Conservation (phyloP, 1,140 invertebrate species). For the Drosophila sturtevanti region DNA sequence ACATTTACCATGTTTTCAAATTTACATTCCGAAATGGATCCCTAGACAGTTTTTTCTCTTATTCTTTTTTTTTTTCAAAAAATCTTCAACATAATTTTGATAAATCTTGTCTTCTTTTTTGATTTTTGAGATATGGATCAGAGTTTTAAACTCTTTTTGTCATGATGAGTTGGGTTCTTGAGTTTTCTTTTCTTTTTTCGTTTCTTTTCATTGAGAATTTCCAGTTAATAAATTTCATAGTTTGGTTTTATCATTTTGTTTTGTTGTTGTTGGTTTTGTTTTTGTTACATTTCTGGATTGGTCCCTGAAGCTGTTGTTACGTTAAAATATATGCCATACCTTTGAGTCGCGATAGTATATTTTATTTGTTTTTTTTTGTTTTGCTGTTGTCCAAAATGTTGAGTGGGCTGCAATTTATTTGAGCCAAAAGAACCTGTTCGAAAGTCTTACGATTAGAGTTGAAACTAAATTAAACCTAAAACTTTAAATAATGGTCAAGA, state of each 20-base stretch:
- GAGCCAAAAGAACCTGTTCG: constrained; percentile 19
- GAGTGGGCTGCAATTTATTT: constrained; percentile 31
- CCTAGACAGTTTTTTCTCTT: constrained; percentile 19
- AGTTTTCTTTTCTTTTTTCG: constrained; percentile 20
- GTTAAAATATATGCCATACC: constrained; percentile 68
- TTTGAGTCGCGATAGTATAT: constrained; percentile 58
- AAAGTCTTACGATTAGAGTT: constrained; percentile 2
- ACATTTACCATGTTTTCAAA: not conserved
- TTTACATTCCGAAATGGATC: constrained; percentile 31
- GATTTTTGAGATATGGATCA: constrained; percentile 16
- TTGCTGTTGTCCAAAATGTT: constrained; percentile 38
- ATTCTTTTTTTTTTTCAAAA: not conserved
- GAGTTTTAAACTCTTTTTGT: not conserved
- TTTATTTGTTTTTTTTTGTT: constrained; percentile 28
- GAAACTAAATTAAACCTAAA: not conserved
- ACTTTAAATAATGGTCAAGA: constrained; percentile 23
- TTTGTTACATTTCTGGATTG: constrained; percentile 47
- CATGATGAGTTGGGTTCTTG: constrained; percentile 11
- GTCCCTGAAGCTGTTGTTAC: constrained; percentile 79
- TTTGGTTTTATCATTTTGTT: constrained; percentile 3
- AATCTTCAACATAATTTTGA: not conserved
- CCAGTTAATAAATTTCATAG: constrained; percentile 26
- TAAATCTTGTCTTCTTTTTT: not conserved
- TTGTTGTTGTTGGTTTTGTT: constrained; percentile 27
- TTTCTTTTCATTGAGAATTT: constrained; percentile 31